A percentile compares a stretch with the other conserved stretches of the same genome.
Conservation (phyloP, 2,888 invertebrate species). For the Troglohyphantes excavatus region DNA sequence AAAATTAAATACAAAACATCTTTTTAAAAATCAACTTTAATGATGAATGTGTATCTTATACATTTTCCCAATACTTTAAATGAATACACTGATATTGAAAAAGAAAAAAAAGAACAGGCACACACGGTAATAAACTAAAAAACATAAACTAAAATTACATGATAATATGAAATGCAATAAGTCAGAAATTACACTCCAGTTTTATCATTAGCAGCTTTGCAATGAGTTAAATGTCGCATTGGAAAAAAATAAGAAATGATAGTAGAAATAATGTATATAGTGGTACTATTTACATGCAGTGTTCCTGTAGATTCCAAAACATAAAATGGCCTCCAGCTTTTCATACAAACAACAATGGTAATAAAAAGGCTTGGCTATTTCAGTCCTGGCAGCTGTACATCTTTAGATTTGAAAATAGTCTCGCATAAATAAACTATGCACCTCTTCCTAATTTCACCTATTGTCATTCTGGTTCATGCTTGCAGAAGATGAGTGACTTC, state of each 20-base stretch:
- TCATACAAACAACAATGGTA: neutral
- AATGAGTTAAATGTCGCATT: neutral
- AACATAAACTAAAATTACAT: neutral
- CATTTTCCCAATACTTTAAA: neutral
- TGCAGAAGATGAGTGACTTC: neutral
- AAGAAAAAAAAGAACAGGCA: neutral
- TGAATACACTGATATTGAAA: neutral
- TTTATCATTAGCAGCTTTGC: neutral
- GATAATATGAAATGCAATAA: neutral
- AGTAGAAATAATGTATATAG: neutral
- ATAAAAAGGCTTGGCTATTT: neutral
- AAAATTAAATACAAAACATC: too few species aligned
- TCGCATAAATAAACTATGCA: neutral
- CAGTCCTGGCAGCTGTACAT: slow-evolving; percentile 17
- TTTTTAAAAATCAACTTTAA: slow-evolving; percentile 4
- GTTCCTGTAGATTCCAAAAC: neutral
- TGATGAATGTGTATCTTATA: neutral
- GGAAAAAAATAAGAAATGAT: neutral
- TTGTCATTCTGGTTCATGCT: slow-evolving; percentile 30
- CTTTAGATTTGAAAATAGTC: slow-evolving; percentile 24
- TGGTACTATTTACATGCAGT: neutral
- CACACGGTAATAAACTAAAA: slow-evolving; percentile 2
- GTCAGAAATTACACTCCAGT: neutral
- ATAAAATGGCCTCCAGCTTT: neutral
- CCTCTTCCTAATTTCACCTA: slow-evolving; percentile 16